Evolutionary conservation across 2,113 vertebrate genomes (phyloP), one percentile per base, ranked within the genome.

Genomic region (Todiramphus chloris): DNA sequence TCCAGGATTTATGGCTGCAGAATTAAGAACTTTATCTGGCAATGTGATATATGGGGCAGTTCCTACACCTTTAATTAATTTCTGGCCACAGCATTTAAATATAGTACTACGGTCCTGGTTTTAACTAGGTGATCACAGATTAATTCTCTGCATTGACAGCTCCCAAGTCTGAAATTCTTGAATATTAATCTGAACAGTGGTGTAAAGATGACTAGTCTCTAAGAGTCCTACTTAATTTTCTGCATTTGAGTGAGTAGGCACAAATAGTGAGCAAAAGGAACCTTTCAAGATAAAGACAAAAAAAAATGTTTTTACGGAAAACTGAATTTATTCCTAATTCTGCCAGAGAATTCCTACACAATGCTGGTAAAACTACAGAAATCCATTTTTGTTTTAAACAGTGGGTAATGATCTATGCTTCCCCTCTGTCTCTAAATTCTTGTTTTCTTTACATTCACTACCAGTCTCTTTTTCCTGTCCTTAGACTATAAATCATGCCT

Each of bases 351-450:
- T 14, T 90, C 39, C 84, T 74, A 66, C 10, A 58, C 50, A 64
- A 43, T n/a, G 27, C 33, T 44, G 18, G 8, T 28, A 72, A 33
- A 91, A 35, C 13, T 39, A 59, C 0, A 0, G 33, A 78, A 69
- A 67, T 17, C 3, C 8, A 13, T 8, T 31, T 43, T 60, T 48
- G 19, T 33, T 68, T 44, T 9, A 27, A 74, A 46, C n/a, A 82
- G 23, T 25, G 7, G 14, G 18, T 35, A 82, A 18, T 48, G 9
- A 72, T 8, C 33, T 55, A 6, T 12, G 11, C 15, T 86, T 73
- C 62, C 31, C 27, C 79, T 28, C 63, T 35, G 37, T 14, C 24
- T 92, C 19, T 53, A n/a, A 82, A 68, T 8, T 16, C 16, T 27
- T 15, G 9, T 43, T 44, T 20, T 35, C 39, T 84, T 90, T 48